Percentiles rank a stretch among this genome's conserved stretches.
phyloP scores from a whole-genome alignment of 2,797 vertebrate species.

The Poeciliopsis paucimaculata region DNA sequence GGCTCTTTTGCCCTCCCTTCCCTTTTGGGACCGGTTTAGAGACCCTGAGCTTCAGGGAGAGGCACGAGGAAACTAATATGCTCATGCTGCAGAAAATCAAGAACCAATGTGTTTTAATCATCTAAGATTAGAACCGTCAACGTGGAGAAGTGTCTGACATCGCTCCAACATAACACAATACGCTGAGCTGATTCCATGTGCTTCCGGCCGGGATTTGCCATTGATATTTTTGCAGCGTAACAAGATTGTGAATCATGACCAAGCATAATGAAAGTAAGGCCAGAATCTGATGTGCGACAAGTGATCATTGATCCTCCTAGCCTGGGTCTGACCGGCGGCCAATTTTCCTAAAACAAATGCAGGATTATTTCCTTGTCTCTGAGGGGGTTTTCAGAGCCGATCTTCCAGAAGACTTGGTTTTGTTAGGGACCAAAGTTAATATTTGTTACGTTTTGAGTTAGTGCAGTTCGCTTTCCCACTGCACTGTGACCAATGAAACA shows the following conservation, averaged over 20 bases:
- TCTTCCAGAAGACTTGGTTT: too few relatives aligned
- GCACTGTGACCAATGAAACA: too few relatives aligned
- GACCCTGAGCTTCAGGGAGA: conserved; percentile 21
- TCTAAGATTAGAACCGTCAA: not conserved
- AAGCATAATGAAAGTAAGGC: conserved; percentile 47
- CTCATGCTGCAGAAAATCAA: not conserved
- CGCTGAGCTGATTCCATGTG: conserved; percentile 32
- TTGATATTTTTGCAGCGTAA: conserved; percentile 39
- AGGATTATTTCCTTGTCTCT: not conserved
- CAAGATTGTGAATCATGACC: conserved; percentile 39
- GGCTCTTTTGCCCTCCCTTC: conserved; percentile 20
- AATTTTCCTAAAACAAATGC: not conserved
- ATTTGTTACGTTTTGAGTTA: too few relatives aligned
- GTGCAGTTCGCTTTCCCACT: too few relatives aligned
- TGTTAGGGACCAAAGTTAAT: too few relatives aligned
- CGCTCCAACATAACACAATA: conserved; percentile 2
- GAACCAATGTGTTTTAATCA: not conserved
- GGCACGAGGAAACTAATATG: conserved; percentile 12
- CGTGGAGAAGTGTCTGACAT: not conserved
- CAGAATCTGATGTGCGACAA: conserved; percentile 53
- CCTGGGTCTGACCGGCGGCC: not conserved
- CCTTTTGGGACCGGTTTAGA: conserved; percentile 21
- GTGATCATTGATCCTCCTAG: conserved; percentile 47
- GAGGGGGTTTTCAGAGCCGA: too few relatives aligned
- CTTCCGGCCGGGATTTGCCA: conserved; percentile 40